These are phyloP conservation scores for Thalassarche chlororhynchos DNA, from an alignment of 2,113 vertebrate species.

Conservation along the genomic window DNA sequence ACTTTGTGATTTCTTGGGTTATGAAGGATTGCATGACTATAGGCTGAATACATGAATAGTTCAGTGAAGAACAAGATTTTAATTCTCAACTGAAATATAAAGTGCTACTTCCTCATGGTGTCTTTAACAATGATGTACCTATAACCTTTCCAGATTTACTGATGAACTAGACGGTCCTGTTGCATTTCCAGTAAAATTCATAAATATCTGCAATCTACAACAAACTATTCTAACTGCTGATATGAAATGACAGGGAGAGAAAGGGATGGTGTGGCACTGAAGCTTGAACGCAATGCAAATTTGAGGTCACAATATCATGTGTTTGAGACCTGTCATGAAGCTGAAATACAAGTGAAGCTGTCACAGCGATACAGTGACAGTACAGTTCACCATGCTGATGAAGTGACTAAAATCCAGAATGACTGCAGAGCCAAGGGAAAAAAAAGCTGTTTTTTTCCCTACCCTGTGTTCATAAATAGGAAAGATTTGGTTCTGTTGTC, in stretches of 20 bases:
- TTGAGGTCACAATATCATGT: not conserved
- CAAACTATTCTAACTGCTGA: not conserved
- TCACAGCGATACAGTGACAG: not conserved
- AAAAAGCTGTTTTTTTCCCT: not conserved
- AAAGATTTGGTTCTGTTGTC: not conserved
- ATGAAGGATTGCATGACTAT: not conserved
- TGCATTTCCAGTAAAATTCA: not conserved
- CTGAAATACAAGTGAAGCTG: constrained; percentile 14
- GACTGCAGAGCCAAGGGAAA: not conserved
- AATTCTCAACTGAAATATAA: not conserved
- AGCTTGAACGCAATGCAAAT: not conserved
- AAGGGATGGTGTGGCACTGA: not conserved
- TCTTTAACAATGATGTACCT: not conserved
- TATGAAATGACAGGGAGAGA: not conserved
- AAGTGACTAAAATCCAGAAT: not conserved
- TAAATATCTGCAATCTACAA: not conserved
- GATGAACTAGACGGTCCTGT: not conserved
- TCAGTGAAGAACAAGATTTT: not conserved
- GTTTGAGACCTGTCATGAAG: not conserved
- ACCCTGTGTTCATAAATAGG: not conserved
- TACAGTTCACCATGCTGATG: not conserved
- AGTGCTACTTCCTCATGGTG: not conserved
- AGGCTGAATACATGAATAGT: not conserved
- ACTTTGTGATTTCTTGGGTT: not conserved
- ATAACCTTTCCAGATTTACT: not conserved